Base-by-base conservation (phyloP, 2,113 vertebrate species). In the Phainopepla nitens region DNA sequence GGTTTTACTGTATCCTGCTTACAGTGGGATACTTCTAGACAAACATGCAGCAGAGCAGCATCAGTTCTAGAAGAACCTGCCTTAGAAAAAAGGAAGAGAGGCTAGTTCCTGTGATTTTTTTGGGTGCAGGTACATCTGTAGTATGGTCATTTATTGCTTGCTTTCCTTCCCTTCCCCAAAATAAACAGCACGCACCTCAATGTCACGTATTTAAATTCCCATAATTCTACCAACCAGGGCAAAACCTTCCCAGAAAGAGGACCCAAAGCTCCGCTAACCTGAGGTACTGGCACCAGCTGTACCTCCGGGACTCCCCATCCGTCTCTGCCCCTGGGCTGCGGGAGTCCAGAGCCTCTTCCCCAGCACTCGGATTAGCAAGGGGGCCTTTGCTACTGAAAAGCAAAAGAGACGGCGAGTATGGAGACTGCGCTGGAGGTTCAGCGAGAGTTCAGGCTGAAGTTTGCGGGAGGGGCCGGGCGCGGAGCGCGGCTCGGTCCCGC, bases 201-300 rank as follows among this genome's bases (percentile, higher is more conserved):
- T 41, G 13, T 25, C 41, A 14, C 2, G 3, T 62, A 35, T 62
- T 87, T 31, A 15, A 83, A 68, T 19, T 76, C 29, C 39, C 47
- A 3, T 6, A 25, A 4, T n/a, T 77, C 72, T 44, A 57, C 39
- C 14, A 66, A 23, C 23, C 44, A 77, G 28, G 57, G 22, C 53
- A 81, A 58, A 58, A 35, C 25, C 20, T 73, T 72, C 33, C 19
- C 47, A 71, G 78, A 27, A 13, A 7, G 8, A 7, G n/a, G 15
- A 7, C 20, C 5, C 51, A 10, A 16, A 1, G 35, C 3, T 2
- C 39, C 18, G 31, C 23, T 10, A 18, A 58, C n/a, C 25, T 3
- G 6, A 9, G 1, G 1, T 9, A 4, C 5, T 4, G 16, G 36
- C 29, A 29, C 16, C 4, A 2, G 21, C 65, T 36, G 1, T 4